Conservation (phyloP, 2,888 invertebrate genomes). For the Watsonalla cultraria region DNA sequence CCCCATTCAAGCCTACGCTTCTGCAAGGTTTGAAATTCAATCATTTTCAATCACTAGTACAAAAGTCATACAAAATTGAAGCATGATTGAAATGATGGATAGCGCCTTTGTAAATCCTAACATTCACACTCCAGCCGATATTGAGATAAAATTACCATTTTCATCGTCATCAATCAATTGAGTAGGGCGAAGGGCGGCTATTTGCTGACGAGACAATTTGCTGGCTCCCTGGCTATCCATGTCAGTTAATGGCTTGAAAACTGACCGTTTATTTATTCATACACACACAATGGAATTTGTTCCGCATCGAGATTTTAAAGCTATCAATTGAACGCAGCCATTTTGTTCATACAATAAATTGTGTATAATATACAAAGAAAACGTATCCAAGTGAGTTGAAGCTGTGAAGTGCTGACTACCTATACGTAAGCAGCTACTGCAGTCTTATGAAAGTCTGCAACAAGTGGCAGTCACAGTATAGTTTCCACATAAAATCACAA, state of each 20-base stretch:
- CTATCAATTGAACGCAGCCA: not conserved
- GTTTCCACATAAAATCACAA: no score
- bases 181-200: constrained; percentile 19
- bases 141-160: constrained; percentile 46
- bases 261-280: constrained; percentile 5
- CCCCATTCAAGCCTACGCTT: no score
- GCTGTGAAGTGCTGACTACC: no score
- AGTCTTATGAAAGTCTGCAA: no score
- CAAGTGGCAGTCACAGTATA: no score
- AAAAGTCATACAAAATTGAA: no score
- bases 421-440: no score
- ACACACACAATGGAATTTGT: not conserved
- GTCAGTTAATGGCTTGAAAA: constrained; percentile 32
- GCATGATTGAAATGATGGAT: constrained; percentile 12
- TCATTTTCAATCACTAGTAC: no score
- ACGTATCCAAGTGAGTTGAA: no score
- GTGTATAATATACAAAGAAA: no score
- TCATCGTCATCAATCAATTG: constrained; percentile 51
- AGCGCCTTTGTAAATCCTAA: constrained; percentile 20
- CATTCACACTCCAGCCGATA: constrained; percentile 29
- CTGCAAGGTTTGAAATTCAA: no score
- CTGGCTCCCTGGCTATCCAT: constrained; percentile 28
- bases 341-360: no score
- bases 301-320: not conserved
- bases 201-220: constrained; percentile 39